Conservation (phyloP, 1,140 invertebrate genomes). For the Antheraea pernyi region DNA sequence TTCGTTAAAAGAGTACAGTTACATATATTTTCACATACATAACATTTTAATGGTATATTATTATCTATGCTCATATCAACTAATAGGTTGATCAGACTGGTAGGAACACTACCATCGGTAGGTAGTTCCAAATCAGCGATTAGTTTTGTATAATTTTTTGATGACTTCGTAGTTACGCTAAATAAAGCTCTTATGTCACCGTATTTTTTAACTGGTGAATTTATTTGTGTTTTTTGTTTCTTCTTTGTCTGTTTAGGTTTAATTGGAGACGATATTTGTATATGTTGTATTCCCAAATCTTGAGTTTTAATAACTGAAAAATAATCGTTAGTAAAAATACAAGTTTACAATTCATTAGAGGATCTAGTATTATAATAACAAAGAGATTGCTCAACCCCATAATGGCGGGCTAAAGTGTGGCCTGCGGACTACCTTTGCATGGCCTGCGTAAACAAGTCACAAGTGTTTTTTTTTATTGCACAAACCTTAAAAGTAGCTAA, state of each 20-base stretch:
- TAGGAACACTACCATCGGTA: slow-evolving; percentile 45
- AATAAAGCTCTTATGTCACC: slow-evolving; percentile 72
- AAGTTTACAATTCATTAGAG: too few relatives aligned
- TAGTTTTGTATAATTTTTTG: slow-evolving; percentile 64
- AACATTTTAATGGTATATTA: slow-evolving; percentile 42
- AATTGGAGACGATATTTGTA: slow-evolving; percentile 26
- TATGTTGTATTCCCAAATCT: not conserved
- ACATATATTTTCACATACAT: slow-evolving; percentile 49
- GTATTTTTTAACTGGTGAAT: slow-evolving; percentile 54
- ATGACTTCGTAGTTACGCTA: slow-evolving; percentile 68
- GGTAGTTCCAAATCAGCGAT: slow-evolving; percentile 58
- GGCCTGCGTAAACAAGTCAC: too few relatives aligned
- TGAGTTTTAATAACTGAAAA: not conserved
- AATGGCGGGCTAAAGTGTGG: too few relatives aligned
- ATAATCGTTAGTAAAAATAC: too few relatives aligned
- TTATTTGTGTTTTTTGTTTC: slow-evolving; percentile 42
- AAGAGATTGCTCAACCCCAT: too few relatives aligned
- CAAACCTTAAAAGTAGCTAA: too few relatives aligned
- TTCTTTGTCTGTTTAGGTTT: slow-evolving; percentile 55
- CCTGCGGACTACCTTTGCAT: too few relatives aligned
- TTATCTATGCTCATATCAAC: slow-evolving; percentile 63
- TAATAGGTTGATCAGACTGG: slow-evolving; percentile 55
- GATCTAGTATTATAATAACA: too few relatives aligned
- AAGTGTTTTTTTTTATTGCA: too few relatives aligned
- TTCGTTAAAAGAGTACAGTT: slow-evolving; percentile 43